Base-by-base conservation (phyloP, 2,113 vertebrate genomes). In the Caretta caretta region DNA sequence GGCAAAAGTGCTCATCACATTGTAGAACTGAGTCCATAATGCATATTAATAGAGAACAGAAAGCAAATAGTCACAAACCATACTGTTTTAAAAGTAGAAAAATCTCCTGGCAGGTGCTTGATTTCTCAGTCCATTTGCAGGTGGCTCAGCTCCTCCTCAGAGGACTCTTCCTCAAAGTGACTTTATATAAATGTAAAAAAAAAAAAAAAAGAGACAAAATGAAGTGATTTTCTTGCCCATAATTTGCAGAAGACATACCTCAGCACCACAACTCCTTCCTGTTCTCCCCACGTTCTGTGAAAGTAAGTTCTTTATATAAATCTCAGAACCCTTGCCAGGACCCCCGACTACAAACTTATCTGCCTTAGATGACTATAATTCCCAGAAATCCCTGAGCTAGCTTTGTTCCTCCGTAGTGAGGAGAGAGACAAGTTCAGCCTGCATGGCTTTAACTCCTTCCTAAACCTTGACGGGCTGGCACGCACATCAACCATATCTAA, bases 111-210 rank as follows among this genome's bases (percentile, higher is more conserved):
- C 12, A 81, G 3, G 1, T 50, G 2, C 8, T 31, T 42, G 38
- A 16, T 78, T 48, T 49, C 49, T 13, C 2, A 86, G 20, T 6
- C n/a, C 51, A 5, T 25, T 88, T 51, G 19, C 75, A 81, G 93
- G 85, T 12, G 84, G 13, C 2, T 83, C 5, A 57, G 35, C 88
- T 7, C 10, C 9, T 81, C 72, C 38, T 87, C 82, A 90, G 50
- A 6, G 5, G 50, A 1, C 1, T 14, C 1, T 38, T n/a, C 19
- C 8, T 81, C 51, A 49, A 3, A 35, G 0, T 65, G 78, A 90
- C 48, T 35, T 6, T 42, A 24, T 82, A 84, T 54, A 25, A 79
- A 27, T 35, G 14, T 53, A 19, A 78, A 29, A 35, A 87, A 92
- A 6, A 81, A 4, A 8, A 9, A 17, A 89, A 53, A 22, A 83